Evolutionary conservation across 2,888 invertebrate species (phyloP).

Genomic region (Willowsia nigromaculata): DNA sequence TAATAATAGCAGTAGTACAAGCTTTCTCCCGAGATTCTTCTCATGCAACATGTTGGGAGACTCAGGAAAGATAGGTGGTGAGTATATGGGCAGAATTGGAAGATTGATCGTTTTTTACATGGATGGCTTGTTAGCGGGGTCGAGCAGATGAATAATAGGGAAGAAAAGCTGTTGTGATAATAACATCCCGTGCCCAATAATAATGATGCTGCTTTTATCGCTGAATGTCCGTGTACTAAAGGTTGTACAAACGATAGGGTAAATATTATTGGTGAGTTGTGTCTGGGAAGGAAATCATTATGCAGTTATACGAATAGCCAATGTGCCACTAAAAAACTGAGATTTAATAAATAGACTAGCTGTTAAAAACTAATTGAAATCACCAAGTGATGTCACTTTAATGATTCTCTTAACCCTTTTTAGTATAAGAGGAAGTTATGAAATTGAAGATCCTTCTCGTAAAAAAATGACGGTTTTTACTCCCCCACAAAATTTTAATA

Average conservation of each 20-base stretch:
- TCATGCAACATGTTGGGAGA: slow-evolving; percentile 11
- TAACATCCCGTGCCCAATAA: not conserved
- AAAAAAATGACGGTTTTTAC: not conserved
- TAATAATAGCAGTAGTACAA: not conserved
- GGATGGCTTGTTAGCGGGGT: slow-evolving; percentile 7
- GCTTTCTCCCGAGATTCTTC: not conserved
- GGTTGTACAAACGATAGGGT: not conserved
- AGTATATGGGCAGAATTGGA: not conserved
- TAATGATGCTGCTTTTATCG: not conserved
- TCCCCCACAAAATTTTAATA: not conserved
- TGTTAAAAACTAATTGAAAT: not conserved
- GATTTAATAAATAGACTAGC: not conserved
- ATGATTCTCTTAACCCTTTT: too few relatives aligned
- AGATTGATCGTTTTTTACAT: slow-evolving; percentile 40
- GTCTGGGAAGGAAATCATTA: slow-evolving; percentile 46
- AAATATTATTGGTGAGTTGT: not conserved
- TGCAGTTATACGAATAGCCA: not conserved
- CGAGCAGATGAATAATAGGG: not conserved
- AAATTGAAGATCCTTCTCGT: too few relatives aligned
- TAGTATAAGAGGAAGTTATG: too few relatives aligned
- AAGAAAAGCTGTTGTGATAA: slow-evolving; percentile 25
- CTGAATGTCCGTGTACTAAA: not conserved
- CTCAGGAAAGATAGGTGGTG: not conserved
- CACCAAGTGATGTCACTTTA: too few relatives aligned
- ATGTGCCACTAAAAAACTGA: not conserved